Conservation (phyloP, 2,888 invertebrate genomes). For the Drosophila nigricruria region DNA sequence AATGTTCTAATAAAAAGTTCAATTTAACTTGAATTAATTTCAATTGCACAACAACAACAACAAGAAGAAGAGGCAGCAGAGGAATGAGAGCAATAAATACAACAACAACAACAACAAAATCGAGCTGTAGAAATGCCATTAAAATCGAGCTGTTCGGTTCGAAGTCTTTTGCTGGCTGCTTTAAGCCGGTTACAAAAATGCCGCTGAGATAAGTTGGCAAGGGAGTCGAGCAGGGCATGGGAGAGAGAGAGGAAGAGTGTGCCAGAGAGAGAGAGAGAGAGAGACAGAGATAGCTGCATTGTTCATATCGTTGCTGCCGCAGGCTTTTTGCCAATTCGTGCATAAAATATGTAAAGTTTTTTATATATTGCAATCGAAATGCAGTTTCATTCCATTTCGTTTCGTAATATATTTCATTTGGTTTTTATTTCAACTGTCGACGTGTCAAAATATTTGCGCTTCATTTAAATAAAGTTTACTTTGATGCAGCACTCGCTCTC, state of each 20-base stretch:
- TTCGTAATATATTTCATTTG: constrained; percentile 32
- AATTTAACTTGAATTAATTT: constrained; percentile 80
- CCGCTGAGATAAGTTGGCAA: neutral
- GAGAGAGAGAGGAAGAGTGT: neutral
- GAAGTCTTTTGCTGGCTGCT: constrained; percentile 51
- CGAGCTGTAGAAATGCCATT: constrained; percentile 22
- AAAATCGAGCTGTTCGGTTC: constrained; percentile 39
- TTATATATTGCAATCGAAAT: constrained; percentile 54
- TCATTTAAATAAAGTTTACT: constrained; percentile 81
- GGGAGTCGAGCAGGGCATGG: too few relatives aligned
- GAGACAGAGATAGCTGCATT: neutral
- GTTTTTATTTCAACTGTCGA: constrained; percentile 38
- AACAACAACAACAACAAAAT: constrained; percentile 1
- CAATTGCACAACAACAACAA: constrained; percentile 65
- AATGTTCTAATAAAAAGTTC: constrained; percentile 77
- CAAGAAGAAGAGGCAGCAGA: constrained; percentile 19
- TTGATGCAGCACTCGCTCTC: constrained; percentile 36
- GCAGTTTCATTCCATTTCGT: constrained; percentile 29
- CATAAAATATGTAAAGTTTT: constrained; percentile 49
- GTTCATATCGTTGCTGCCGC: constrained; percentile 11
- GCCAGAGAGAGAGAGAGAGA: neutral
- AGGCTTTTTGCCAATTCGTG: constrained; percentile 40
- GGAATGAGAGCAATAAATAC: constrained; percentile 17
- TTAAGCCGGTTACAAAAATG: constrained; percentile 57
- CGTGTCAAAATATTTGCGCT: constrained; percentile 78